phyloP scores from a whole-genome alignment of 2,888 invertebrate genomes.

The Platycheirus albimanus region DNA sequence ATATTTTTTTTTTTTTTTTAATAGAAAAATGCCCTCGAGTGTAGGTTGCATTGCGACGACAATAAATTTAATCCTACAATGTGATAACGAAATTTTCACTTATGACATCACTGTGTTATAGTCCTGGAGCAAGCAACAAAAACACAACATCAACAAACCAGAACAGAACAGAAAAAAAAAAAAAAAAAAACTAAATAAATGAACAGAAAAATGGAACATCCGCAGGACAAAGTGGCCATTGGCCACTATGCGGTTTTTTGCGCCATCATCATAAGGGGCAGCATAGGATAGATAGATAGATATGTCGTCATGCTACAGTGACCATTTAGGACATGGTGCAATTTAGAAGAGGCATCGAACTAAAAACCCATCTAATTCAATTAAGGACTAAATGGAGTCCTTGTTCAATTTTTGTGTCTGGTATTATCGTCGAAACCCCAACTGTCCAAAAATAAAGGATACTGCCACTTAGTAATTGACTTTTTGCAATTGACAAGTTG shows the following conservation, averaged over 20 bases:
- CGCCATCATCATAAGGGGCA: conserved; percentile 9
- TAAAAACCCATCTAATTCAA: conserved; percentile 65
- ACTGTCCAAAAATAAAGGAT: not conserved
- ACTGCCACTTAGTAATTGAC: conserved; percentile 50
- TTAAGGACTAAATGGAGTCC: conserved; percentile 56
- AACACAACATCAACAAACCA: conserved; percentile 9
- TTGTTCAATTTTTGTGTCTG: conserved; percentile 3
- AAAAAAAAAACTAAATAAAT: conserved; percentile 9
- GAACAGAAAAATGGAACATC: conserved; percentile 41
- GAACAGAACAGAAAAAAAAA: not conserved
- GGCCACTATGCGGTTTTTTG: conserved; percentile 61
- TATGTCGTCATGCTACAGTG: conserved; percentile 45
- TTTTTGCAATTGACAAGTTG: conserved; percentile 57
- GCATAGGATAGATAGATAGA: not conserved
- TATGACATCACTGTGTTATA: conserved; percentile 36
- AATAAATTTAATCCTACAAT: conserved; percentile 70
- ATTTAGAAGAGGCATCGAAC: conserved; percentile 62
- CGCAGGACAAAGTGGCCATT: conserved; percentile 63
- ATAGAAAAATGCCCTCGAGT: conserved; percentile 16
- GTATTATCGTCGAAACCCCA: too few species aligned
- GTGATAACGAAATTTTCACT: conserved; percentile 69
- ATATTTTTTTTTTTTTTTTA: conserved; percentile 31
- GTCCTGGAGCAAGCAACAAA: conserved; percentile 35
- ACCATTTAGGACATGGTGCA: conserved; percentile 48
- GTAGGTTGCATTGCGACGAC: conserved; percentile 60